Base-by-base conservation (phyloP, 2,113 vertebrate genomes). In the Otolemur garnettii region DNA sequence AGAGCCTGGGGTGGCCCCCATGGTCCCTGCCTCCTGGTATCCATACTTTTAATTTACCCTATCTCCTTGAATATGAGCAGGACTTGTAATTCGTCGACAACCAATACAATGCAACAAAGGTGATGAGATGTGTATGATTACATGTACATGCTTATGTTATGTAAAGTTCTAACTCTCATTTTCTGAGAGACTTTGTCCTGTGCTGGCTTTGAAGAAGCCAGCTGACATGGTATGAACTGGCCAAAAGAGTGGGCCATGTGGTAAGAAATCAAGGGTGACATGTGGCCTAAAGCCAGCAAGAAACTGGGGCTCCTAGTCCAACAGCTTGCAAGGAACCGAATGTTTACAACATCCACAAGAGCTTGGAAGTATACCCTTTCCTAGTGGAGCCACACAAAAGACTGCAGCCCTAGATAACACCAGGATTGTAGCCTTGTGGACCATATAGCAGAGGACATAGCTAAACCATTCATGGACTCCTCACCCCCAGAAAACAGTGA, bases 61-160 rank as follows among this genome's bases (percentile, higher is more conserved):
- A 79, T 84, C 3, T 26, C n/a, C 18, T 85, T 59, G 71, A 82
- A 30, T 85, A 26, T 75, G 19, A 90, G 17, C 6, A 78, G 19
- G 69, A 87, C 55, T 42, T 87, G 15, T 90, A 18, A 88, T 81
- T 90, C 95, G 13, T 84, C 84, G 93, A 50, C 75, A 91, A 88
- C 33, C 33, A 91, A 38, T 26, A 80, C 33, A 77, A 75, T 26
- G 62, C 8, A 88, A 2, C 13, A 93, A 96, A 85, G 7, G 26
- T 28, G 7, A 87, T 64, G 22, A 74, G 4, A 94, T 77, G 1
- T 55, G 35, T 84, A n/a, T 84, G 26, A 91, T 83, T 92, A 26
- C 78, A 13, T 83, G 6, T 33, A 80, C 30, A 17, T 19, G 9
- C 88, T 88, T 68, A 68, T 59, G 42, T 71, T 91, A 91, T 33